phyloP scores from a whole-genome alignment of 2,113 vertebrate genomes.

The Hoplias malabaricus region DNA sequence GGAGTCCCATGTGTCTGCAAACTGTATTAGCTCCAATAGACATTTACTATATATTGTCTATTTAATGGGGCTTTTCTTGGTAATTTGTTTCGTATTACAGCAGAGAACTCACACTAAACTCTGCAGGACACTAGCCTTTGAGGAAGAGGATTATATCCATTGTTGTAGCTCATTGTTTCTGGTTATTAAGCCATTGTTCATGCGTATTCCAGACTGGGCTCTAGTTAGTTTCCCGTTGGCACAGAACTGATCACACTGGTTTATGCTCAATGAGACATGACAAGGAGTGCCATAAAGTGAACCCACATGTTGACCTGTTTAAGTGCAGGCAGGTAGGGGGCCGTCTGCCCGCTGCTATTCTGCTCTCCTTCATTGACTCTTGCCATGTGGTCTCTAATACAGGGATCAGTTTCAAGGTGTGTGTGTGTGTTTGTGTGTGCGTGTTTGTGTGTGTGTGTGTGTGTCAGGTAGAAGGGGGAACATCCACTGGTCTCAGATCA shows the following conservation, averaged over 20 bases:
- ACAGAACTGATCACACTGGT: slow-evolving; percentile 19
- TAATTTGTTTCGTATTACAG: not conserved
- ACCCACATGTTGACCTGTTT: slow-evolving; percentile 47
- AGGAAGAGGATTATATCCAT: not conserved
- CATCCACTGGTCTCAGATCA: slow-evolving; percentile 64
- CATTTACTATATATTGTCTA: not conserved
- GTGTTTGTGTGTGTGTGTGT: slow-evolving; percentile 39
- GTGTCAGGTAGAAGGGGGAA: slow-evolving; percentile 62
- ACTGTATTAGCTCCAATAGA: not conserved
- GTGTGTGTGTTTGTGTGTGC: slow-evolving; percentile 55
- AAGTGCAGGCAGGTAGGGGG: slow-evolving; percentile 37
- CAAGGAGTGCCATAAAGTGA: slow-evolving; percentile 39
- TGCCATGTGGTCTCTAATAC: slow-evolving; percentile 63
- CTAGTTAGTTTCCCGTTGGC: slow-evolving; percentile 9
- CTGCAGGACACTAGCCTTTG: too few relatives aligned
- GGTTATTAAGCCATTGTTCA: slow-evolving; percentile 5
- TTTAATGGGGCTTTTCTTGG: not conserved
- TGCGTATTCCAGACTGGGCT: slow-evolving; percentile 17
- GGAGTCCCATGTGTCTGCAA: too few relatives aligned
- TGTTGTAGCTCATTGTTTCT: slow-evolving; percentile 7
- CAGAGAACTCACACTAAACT: not conserved
- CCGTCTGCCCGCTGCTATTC: slow-evolving; percentile 50
- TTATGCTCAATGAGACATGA: slow-evolving; percentile 43
- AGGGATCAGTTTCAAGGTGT: slow-evolving; percentile 63
- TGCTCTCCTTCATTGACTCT: slow-evolving; percentile 34